These are phyloP conservation scores for Microcebus griseorufus DNA, from an alignment of 2,113 vertebrate genomes.

Conservation along the genomic window DNA sequence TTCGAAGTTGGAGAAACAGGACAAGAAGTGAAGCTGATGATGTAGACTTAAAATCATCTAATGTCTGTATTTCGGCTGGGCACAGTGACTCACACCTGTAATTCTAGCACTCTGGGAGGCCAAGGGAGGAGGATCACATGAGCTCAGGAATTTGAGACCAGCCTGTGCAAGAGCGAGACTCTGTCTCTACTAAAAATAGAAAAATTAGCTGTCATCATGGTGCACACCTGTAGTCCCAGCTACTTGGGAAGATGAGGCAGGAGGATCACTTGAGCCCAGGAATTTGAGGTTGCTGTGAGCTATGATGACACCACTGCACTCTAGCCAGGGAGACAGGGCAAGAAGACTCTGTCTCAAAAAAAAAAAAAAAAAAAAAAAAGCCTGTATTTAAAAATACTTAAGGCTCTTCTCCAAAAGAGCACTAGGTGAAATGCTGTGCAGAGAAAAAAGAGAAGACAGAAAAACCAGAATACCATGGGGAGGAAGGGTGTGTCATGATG, in stretches of 20 bases:
- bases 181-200: background rate
- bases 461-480: background rate
- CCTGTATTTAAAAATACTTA: background rate
- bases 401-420: background rate
- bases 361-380: background rate
- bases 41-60: background rate
- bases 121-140: background rate
- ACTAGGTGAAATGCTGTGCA: background rate
- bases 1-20: background rate
- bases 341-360: background rate
- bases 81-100: background rate
- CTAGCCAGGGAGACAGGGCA: background rate
- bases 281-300: background rate
- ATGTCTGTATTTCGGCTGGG: background rate
- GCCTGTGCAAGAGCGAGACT: background rate
- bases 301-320: background rate
- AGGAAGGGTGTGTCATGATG: background rate
- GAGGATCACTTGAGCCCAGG: background rate
- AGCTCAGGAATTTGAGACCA: background rate
- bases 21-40: background rate
- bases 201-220: background rate
- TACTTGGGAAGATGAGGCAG: background rate
- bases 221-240: background rate
- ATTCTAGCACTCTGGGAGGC: background rate
- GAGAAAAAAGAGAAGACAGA: background rate